Evolutionary conservation across 2,797 vertebrate species (phyloP).

Genomic region (Zenarchopterus dispar): DNA sequence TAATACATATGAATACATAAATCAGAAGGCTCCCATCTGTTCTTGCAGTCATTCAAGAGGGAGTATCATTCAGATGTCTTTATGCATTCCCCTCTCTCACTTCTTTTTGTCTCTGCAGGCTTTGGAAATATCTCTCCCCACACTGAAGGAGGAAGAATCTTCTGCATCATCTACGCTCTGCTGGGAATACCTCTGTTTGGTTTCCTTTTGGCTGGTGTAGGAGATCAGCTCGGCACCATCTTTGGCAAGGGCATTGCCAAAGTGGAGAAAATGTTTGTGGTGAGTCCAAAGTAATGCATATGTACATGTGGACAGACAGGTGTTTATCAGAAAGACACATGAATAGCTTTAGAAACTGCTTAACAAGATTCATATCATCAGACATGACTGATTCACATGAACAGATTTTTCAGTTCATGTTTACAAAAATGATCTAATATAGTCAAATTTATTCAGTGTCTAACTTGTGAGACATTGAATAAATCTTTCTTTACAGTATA

Average conservation of each 20-base stretch:
- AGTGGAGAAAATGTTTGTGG: slow-evolving; percentile 96
- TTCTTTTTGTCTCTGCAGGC: slow-evolving; percentile 72
- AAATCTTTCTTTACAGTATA: too few relatives aligned
- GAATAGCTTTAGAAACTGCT: background rate
- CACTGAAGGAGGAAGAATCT: slow-evolving; percentile 94
- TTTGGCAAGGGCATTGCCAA: slow-evolving; percentile 95
- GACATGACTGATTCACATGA: slow-evolving; percentile 33
- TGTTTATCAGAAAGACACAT: background rate
- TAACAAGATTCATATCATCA: background rate
- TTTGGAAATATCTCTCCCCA: slow-evolving; percentile 96
- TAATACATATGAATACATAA: too few relatives aligned
- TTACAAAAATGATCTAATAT: background rate
- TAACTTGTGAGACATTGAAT: too few relatives aligned
- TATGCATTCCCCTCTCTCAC: background rate
- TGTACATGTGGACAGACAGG: background rate
- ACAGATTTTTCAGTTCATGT: slow-evolving; percentile 6
- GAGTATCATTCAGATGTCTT: background rate
- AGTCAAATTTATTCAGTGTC: background rate
- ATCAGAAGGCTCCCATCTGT: background rate
- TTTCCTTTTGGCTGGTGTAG: slow-evolving; percentile 95
- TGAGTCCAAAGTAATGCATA: slow-evolving; percentile 77
- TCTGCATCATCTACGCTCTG: slow-evolving; percentile 96
- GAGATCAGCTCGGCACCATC: slow-evolving; percentile 96
- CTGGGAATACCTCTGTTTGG: slow-evolving; percentile 96
- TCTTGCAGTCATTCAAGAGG: background rate